Evolutionary conservation across 2,113 vertebrate genomes (phyloP), one percentile per base, ranked within the genome.

Genomic region (Poeciliopsis retropinna): DNA sequence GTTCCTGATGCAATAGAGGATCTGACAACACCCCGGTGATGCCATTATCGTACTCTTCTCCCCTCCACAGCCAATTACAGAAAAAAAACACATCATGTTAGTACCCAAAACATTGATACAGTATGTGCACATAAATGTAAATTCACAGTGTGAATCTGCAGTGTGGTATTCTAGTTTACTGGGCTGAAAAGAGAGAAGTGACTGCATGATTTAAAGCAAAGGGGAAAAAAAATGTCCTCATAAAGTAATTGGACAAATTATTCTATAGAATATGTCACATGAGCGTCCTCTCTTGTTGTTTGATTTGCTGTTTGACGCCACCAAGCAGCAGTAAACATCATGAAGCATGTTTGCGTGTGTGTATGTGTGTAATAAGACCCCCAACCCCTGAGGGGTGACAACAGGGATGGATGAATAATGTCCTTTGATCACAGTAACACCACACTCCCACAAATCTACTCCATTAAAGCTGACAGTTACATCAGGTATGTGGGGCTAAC

Each of bases 331-430:
- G 34, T 64, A 82, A 81, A 85, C 86, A 84, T 72, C 72, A 81
- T 62, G 67, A 80, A 70, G 64, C 28, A 31, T 66, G 77, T 74
- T 66, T 54, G 70, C 69, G 65, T 61, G 29, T 44, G 69, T 69
- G 67, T 6, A 71, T 51, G 67, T 9, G 32, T 37, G 66, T 71
- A 72, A 81, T 85, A 76, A 84, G 77, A 79, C 73, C 3, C 80
- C 90, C 89, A 11, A 2, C 34, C 34, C 34, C 34, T 54, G 82
- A 83, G 84, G 91, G 82, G 65, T 80, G 78, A 87, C 83, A 81
- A 88, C 85, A 83, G 84, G 75, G 80, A 89, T 66, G 77, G 81
- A 88, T 88, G 88, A 93, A 89, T 92, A 90, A 92, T 91, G 85
- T 87, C 80, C 83, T 89, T 91, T 90, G 90, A 92, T 92, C 90